These are phyloP conservation scores for Drosophila testacea DNA, from an alignment of 2,888 invertebrate genomes.

Conservation along the genomic window DNA sequence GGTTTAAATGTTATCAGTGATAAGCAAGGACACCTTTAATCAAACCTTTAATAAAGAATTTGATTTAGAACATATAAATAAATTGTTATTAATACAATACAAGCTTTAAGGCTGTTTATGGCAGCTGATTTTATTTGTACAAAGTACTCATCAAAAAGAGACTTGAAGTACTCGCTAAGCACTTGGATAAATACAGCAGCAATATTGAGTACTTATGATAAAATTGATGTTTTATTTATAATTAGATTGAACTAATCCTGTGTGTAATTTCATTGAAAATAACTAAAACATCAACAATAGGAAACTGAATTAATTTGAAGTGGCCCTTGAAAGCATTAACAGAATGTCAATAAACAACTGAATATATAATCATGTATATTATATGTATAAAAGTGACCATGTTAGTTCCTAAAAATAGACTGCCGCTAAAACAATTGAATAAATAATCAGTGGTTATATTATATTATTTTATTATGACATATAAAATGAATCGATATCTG, in stretches of 20 bases:
- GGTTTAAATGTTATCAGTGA: slow-evolving; percentile 86
- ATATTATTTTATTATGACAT: not conserved
- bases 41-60: not conserved
- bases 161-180: slow-evolving; percentile 22
- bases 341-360: not conserved
- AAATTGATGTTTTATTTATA: not conserved
- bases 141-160: slow-evolving; percentile 11
- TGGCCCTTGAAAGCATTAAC: not conserved
- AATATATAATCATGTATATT: not conserved
- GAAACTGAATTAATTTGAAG: not conserved
- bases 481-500: not conserved
- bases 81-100: not conserved
- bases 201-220: slow-evolving; percentile 3
- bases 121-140: slow-evolving; percentile 11
- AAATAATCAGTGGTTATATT: too few species aligned
- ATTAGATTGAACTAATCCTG: not conserved
- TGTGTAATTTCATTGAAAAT: not conserved
- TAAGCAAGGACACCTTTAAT: not conserved
- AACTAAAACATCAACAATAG: not conserved
- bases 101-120: not conserved
- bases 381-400: not conserved
- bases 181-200: slow-evolving; percentile 8
- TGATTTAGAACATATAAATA: not conserved
- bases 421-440: too few species aligned
- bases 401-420: not conserved